Percentiles rank a stretch among this genome's conserved stretches.
Conservation (phyloP, 2,888 invertebrate genomes). For the Lasioglossum calceatum region DNA sequence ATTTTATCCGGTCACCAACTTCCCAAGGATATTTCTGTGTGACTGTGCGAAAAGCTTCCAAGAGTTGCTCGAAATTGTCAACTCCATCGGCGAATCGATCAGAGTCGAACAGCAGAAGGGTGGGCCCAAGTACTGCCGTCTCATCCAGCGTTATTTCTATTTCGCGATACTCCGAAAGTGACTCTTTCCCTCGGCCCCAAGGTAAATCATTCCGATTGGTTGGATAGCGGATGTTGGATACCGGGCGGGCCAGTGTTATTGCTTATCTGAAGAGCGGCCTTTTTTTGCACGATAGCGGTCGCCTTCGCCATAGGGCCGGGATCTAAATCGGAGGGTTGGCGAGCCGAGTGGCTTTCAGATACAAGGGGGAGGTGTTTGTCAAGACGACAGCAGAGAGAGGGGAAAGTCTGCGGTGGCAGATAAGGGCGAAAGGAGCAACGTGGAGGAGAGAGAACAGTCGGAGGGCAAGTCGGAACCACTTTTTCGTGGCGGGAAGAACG, state of each 20-base stretch:
- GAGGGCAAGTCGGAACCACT: slow-evolving; percentile 61
- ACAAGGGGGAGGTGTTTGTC: slow-evolving; percentile 79
- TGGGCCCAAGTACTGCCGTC: background rate
- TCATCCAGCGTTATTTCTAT: slow-evolving; percentile 13
- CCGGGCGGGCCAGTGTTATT: slow-evolving; percentile 53
- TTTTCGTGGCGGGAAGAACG: slow-evolving; percentile 37
- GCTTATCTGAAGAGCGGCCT: slow-evolving; percentile 56
- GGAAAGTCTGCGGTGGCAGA: slow-evolving; percentile 81
- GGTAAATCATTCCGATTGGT: slow-evolving; percentile 64
- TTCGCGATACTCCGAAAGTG: background rate
- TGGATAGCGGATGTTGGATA: slow-evolving; percentile 69
- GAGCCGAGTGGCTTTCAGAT: slow-evolving; percentile 77
- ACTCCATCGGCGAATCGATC: background rate
- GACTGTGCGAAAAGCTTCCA: background rate
- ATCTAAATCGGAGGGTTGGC: slow-evolving; percentile 67
- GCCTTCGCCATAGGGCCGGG: slow-evolving; percentile 52
- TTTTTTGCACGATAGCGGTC: slow-evolving; percentile 59
- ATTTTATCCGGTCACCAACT: background rate
- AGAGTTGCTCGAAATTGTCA: background rate
- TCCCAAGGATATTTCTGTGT: background rate
- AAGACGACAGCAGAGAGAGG: slow-evolving; percentile 70
- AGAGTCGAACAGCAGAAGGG: background rate
- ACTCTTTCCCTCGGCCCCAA: background rate
- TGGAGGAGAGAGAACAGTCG: slow-evolving; percentile 6
- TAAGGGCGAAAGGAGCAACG: slow-evolving; percentile 75